Conservation (phyloP, 2,888 invertebrate species). For the Mimachlamys varia region DNA sequence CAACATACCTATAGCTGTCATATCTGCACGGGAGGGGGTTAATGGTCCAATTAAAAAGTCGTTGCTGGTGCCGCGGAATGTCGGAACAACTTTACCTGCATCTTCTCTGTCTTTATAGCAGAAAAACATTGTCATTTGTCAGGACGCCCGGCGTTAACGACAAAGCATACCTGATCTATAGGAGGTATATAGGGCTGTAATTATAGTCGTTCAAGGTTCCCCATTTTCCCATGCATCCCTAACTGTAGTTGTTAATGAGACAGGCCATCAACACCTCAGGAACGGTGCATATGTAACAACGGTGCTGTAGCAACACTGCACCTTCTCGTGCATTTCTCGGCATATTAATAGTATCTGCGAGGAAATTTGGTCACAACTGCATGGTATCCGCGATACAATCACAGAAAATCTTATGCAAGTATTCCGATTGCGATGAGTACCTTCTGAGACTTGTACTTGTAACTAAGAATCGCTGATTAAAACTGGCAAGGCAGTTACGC, state of each 20-base stretch:
- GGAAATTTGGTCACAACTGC: neutral
- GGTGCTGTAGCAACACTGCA: neutral
- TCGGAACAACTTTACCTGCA: neutral
- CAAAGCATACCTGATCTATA: neutral
- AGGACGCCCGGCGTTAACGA: neutral
- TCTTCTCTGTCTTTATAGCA: neutral
- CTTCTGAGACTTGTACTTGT: neutral
- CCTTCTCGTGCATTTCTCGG: neutral
- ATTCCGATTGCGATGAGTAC: neutral
- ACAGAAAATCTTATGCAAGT: neutral
- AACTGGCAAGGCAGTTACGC: neutral
- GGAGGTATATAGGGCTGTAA: neutral
- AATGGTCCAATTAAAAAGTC: neutral
- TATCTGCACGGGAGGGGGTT: neutral
- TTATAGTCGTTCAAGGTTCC: neutral
- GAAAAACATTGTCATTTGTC: conserved; percentile 18
- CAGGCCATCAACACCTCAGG: neutral
- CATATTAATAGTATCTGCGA: neutral
- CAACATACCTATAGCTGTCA: neutral
- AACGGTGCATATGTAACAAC: neutral
- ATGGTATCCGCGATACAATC: neutral
- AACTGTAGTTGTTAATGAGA: neutral
- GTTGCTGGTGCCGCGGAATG: neutral
- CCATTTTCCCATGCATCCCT: neutral
- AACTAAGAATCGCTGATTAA: neutral